Evolutionary conservation across 2,113 vertebrate genomes (phyloP).

Genomic region (Sterna hirundo): DNA sequence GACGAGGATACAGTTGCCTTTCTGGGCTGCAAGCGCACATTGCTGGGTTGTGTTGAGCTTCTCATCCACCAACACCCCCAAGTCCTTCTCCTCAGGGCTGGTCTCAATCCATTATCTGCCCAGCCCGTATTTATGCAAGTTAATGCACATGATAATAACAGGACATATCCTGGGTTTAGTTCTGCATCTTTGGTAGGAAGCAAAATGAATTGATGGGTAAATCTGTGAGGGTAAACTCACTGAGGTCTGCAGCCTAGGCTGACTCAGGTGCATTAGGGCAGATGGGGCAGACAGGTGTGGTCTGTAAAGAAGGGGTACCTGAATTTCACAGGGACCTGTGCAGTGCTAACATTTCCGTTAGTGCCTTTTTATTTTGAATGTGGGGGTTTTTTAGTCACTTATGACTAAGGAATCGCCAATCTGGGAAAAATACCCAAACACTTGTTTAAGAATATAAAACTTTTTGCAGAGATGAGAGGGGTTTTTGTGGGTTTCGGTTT

Average conservation of each 20-base stretch:
- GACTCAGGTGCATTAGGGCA: not conserved
- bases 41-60: no score
- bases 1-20: no score
- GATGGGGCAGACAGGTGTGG: not conserved
- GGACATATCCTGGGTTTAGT: not conserved
- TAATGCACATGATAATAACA: not conserved
- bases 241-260: not conserved
- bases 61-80: no score
- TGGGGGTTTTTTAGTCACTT: not conserved
- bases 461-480: not conserved
- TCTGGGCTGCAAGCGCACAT: no score
- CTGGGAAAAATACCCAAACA: not conserved
- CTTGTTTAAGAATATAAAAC: not conserved
- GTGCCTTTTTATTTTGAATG: not conserved
- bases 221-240: not conserved
- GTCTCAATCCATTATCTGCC: no score
- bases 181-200: not conserved
- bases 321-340: not conserved
- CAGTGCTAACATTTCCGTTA: not conserved
- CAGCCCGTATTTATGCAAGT: no score
- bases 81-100: no score
- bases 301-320: not conserved
- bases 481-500: accelerated
- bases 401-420: not conserved
- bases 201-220: not conserved